phyloP scores from a whole-genome alignment of 2,888 invertebrate genomes.

The Calliopum simillimum region DNA sequence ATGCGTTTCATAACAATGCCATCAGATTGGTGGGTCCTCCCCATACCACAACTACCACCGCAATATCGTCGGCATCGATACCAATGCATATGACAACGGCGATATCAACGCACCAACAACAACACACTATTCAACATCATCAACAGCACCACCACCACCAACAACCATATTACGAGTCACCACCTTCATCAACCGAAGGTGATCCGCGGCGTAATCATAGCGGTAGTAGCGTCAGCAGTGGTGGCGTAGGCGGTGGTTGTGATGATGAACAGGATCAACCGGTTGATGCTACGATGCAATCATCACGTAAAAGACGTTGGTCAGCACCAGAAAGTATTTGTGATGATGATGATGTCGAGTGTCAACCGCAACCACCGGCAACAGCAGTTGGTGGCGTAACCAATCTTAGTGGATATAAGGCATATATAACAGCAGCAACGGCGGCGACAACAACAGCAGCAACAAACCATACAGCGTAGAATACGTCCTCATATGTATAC shows the following conservation, averaged over 20 bases:
- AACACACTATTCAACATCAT: constrained; percentile 1
- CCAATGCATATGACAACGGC: too few relatives aligned
- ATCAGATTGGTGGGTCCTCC: too few relatives aligned
- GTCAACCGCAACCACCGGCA: constrained; percentile 31
- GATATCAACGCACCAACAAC: too few relatives aligned
- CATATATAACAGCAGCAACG: constrained; percentile 24
- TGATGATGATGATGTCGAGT: constrained; percentile 59
- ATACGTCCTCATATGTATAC: too few relatives aligned
- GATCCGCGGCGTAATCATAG: constrained; percentile 39
- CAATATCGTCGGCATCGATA: too few relatives aligned
- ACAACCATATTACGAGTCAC: constrained; percentile 44
- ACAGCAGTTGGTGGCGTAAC: constrained; percentile 13
- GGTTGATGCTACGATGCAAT: constrained; percentile 49
- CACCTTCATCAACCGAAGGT: constrained; percentile 38
- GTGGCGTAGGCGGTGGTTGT: background rate
- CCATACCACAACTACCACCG: too few relatives aligned
- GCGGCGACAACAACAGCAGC: constrained; percentile 8
- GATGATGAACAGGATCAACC: constrained; percentile 44
- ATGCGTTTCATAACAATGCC: background rate
- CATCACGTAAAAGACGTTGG: constrained; percentile 66
- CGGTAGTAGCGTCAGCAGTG: constrained; percentile 37
- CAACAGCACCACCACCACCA: constrained; percentile 24
- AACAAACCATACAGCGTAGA: background rate
- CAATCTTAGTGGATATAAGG: constrained; percentile 31
- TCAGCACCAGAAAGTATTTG: constrained; percentile 69